Conservation (phyloP, 2,888 invertebrate species). For the Cerastis leucographa region DNA sequence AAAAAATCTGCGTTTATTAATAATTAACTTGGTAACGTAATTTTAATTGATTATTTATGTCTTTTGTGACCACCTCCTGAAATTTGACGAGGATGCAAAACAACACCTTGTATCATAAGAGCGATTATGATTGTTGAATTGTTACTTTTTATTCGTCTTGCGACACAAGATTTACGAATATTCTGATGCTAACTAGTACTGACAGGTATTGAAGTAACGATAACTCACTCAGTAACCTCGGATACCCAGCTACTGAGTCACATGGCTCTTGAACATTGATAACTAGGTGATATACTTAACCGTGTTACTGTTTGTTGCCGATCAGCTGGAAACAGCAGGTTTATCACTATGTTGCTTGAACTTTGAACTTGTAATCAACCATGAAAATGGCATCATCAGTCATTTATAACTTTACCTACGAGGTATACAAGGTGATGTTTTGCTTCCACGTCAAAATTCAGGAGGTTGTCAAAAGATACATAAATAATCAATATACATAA, state of each 20-base stretch:
- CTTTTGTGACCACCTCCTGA: too few species aligned
- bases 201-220: background rate
- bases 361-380: slow-evolving; percentile 1
- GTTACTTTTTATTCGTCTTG: background rate
- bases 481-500: too few species aligned
- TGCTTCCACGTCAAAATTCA: too few species aligned
- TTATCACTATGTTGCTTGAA: slow-evolving; percentile 1
- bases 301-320: slow-evolving; percentile 6
- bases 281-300: background rate
- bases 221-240: slow-evolving; percentile 15
- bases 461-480: too few species aligned
- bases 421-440: too few species aligned
- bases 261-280: slow-evolving; percentile 18
- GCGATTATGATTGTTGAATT: background rate
- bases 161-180: background rate
- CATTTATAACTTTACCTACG: background rate
- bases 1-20: too few species aligned
- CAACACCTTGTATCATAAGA: too few species aligned
- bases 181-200: background rate
- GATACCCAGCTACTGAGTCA: background rate
- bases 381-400: background rate
- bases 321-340: background rate
- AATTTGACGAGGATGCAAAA: too few species aligned
- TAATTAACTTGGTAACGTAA: too few species aligned
- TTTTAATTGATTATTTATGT: too few species aligned